A percentile compares a stretch with the other conserved stretches of the same genome.
Evolutionary conservation across 2,888 invertebrate genomes (phyloP).

Genomic region (Euphydryas editha): DNA sequence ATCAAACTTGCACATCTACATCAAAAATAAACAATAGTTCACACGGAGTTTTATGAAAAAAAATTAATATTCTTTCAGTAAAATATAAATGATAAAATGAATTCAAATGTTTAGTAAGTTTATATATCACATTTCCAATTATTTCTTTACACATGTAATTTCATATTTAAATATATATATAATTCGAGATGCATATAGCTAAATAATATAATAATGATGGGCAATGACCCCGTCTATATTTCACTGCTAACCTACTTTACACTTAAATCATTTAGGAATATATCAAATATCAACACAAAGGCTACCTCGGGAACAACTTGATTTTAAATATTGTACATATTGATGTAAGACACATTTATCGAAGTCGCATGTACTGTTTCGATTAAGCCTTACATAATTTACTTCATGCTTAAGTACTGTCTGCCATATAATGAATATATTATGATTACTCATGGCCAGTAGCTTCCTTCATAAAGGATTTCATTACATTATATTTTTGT

Average conservation of each 20-base stretch:
- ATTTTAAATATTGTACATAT: constrained; percentile 29
- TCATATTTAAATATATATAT: constrained; percentile 50
- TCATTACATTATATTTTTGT: neutral
- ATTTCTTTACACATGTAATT: constrained; percentile 45
- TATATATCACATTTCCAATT: constrained; percentile 60
- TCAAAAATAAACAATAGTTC: constrained; percentile 5
- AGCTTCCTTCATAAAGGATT: neutral
- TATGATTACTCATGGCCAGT: neutral
- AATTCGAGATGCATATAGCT: constrained; percentile 61
- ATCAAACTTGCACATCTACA: neutral
- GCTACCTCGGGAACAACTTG: constrained; percentile 50
- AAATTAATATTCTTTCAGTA: neutral
- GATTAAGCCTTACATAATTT: constrained; percentile 2
- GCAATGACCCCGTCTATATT: constrained; percentile 46
- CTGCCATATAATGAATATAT: constrained; percentile 12
- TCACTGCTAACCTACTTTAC: constrained; percentile 67
- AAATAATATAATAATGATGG: constrained; percentile 49
- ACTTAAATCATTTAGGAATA: constrained; percentile 71
- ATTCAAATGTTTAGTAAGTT: constrained; percentile 45
- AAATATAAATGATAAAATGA: neutral
- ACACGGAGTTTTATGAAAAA: neutral
- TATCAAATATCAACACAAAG: constrained; percentile 63
- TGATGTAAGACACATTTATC: constrained; percentile 7
- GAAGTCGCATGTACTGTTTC: neutral
- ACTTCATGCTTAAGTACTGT: constrained; percentile 30